Base-by-base conservation (phyloP, 2,113 vertebrate genomes). In the Aythya baeri region DNA sequence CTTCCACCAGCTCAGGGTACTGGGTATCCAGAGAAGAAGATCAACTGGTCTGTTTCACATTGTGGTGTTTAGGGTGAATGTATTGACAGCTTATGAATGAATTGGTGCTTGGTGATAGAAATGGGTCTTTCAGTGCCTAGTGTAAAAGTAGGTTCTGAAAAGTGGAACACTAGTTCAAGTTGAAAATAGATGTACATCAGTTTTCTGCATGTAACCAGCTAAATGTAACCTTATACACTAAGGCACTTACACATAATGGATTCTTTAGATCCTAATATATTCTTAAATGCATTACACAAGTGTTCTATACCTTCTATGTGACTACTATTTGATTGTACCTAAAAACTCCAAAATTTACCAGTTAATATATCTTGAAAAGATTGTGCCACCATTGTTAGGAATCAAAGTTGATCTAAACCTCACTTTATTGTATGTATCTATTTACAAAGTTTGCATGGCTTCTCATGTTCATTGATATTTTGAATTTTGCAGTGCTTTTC, bases 151-250 rank as follows among this genome's bases (percentile, higher is more conserved):
- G 93, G 29, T 78, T 65, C 38, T 83, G 26, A 57, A 79, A 54
- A 65, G 34, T 82, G 38, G 25, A 90, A 94, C 34, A 91, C 41
- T 41, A 61, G 44, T 83, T 96, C 58, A 62, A 84, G 62, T 41
- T 76, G 76, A 65, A 92, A 94, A 66, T 49, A 86, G 89, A 91
- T 90, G 76, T 36, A 52, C 41, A 83, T 90, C 49, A 34, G 27
- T 86, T 96, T 83, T 34, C 44, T 91, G 68, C 38, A 70, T 0
- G 0, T 50, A 58, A 75, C 86, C 61, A 90, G 63, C 4, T 7
- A 91, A 84, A 78, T 88, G 75, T 22, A 89, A 50, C 50, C 32
- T 82, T 86, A 46, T 80, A 57, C 29, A 92, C 49, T 66, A 86
- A 83, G 86, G 44, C 9, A 55, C 52, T 88, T 93, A 59, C 29